A percentile compares a stretch with the other conserved stretches of the same genome.
Conservation (phyloP, 1,140 invertebrate species). For the Choristoneura fumiferana region DNA sequence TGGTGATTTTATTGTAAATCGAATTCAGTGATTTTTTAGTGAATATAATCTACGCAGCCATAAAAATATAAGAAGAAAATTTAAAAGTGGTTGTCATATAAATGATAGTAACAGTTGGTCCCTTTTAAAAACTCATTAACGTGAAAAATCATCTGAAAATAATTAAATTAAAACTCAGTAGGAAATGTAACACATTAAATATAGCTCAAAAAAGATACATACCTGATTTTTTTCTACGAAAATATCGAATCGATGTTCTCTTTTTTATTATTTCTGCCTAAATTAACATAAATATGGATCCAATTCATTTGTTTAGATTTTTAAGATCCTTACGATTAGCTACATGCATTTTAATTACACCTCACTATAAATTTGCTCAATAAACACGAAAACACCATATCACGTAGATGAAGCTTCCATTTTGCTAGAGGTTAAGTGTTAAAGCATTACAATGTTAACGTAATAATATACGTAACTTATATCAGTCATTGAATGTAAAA, state of each 20-base stretch:
- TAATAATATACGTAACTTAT: background rate
- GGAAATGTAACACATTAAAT: background rate
- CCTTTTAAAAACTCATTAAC: background rate
- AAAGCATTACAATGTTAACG: background rate
- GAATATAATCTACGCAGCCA: background rate
- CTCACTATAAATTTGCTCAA: constrained; percentile 48
- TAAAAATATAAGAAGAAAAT: too few relatives aligned
- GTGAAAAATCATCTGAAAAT: too few relatives aligned
- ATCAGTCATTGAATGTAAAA: background rate
- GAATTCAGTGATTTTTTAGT: background rate
- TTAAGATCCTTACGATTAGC: background rate
- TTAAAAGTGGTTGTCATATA: too few relatives aligned
- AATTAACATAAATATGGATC: background rate
- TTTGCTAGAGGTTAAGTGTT: constrained; percentile 46
- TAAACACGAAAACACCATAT: constrained; percentile 52
- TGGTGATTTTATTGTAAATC: background rate
- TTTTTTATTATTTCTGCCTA: too few relatives aligned
- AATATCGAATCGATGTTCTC: too few relatives aligned
- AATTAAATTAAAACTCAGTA: background rate
- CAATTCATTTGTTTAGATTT: constrained; percentile 16
- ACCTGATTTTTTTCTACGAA: too few relatives aligned
- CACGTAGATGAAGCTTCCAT: constrained; percentile 51
- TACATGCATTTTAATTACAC: constrained; percentile 9
- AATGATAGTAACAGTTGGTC: background rate
- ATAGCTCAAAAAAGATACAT: too few relatives aligned